phyloP scores from a whole-genome alignment of 2,888 invertebrate genomes.

The Chorisops tibialis region DNA sequence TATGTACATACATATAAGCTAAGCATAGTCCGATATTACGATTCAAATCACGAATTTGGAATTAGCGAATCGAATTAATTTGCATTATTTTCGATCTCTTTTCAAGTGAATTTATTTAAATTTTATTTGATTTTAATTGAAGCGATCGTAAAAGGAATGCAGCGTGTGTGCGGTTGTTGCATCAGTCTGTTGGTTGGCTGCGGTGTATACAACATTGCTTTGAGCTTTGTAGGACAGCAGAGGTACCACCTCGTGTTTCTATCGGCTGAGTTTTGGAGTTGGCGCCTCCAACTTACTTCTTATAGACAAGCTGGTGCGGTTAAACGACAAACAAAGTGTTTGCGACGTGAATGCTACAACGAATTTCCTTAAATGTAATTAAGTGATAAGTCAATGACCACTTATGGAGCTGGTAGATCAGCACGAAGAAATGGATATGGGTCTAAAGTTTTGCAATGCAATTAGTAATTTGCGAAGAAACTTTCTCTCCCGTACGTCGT shows the following conservation, averaged over 20 bases:
- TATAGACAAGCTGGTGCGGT: background rate
- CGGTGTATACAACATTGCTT: background rate
- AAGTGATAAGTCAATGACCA: slow-evolving; percentile 12
- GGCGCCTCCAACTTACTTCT: slow-evolving; percentile 15
- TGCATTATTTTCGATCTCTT: slow-evolving; percentile 17
- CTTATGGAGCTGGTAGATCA: background rate
- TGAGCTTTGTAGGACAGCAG: background rate
- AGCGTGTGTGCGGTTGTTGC: slow-evolving; percentile 6
- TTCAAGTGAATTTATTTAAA: slow-evolving; percentile 51
- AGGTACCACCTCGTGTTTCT: slow-evolving; percentile 12
- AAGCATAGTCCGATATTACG: slow-evolving; percentile 1
- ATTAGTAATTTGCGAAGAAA: too few species aligned
- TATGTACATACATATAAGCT: background rate
- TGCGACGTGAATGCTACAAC: background rate
- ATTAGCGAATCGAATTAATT: slow-evolving; percentile 25
- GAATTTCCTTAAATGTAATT: slow-evolving; percentile 5
- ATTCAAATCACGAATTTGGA: slow-evolving; percentile 26
- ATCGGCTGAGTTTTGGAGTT: slow-evolving; percentile 13
- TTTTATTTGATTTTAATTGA: slow-evolving; percentile 54
- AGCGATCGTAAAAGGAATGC: slow-evolving; percentile 33
- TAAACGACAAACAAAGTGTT: slow-evolving; percentile 1
- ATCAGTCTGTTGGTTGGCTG: too few species aligned
- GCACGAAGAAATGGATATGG: too few species aligned
- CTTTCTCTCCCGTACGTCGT: too few species aligned
- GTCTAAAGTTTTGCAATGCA: too few species aligned